Evolutionary conservation across 2,797 vertebrate species (phyloP).

Genomic region (Pseudochaenichthys georgianus): DNA sequence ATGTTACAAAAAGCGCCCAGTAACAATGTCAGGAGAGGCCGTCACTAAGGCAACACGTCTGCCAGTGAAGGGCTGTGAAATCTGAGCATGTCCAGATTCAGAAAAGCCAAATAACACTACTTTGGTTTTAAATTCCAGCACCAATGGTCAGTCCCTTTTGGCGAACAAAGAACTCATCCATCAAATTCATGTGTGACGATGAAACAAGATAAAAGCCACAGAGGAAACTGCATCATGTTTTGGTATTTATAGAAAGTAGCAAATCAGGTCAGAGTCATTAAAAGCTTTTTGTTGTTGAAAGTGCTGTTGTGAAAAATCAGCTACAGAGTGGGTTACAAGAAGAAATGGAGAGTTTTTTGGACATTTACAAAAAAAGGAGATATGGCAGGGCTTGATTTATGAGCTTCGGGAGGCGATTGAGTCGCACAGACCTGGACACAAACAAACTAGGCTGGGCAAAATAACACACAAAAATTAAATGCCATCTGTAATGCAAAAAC

Average conservation of each 20-base stretch:
- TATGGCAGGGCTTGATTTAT: conserved; percentile 23
- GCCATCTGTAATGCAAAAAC: neutral
- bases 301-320: conserved; percentile 25
- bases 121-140: conserved; percentile 37
- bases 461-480: neutral
- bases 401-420: conserved; percentile 10
- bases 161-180: conserved; percentile 33
- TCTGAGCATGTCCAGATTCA: conserved; percentile 42
- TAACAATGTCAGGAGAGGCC: conserved; percentile 20
- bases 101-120: conserved; percentile 10
- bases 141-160: conserved; percentile 23
- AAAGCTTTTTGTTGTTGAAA: conserved; percentile 19
- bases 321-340: neutral
- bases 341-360: conserved; percentile 12
- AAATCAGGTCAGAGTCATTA: conserved; percentile 32
- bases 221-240: conserved; percentile 32
- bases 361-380: neutral
- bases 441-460: neutral
- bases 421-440: conserved; percentile 5
- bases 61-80: conserved; percentile 28
- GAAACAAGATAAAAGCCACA: conserved; percentile 43
- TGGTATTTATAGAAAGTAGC: conserved; percentile 19
- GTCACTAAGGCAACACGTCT: conserved; percentile 51
- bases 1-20: conserved; percentile 12
- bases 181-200: conserved; percentile 44